phyloP scores from a whole-genome alignment of 2,888 invertebrate genomes.

The Eucera pruinosa region DNA sequence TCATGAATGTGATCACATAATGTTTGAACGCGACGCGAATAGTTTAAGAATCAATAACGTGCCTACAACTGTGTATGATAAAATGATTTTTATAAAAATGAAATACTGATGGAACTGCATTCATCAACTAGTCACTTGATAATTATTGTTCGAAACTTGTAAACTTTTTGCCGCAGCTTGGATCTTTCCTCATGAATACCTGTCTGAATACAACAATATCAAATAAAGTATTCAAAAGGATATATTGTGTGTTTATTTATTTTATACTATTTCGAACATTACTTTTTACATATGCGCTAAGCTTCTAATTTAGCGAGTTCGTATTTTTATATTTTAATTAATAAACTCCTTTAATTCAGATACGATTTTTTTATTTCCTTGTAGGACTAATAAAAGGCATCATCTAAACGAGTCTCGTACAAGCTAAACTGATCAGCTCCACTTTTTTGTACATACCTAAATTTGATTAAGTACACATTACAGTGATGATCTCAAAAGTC shows the following conservation, averaged over 20 bases:
- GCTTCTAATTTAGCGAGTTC: too few species aligned
- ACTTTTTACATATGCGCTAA: background rate
- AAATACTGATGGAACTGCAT: constrained; percentile 77
- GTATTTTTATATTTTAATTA: too few species aligned
- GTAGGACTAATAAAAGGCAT: too few species aligned
- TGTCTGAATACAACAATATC: constrained; percentile 79
- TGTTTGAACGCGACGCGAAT: constrained; percentile 62
- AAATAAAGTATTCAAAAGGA: constrained; percentile 80
- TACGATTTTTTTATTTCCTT: too few species aligned
- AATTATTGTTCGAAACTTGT: constrained; percentile 75
- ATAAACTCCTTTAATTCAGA: too few species aligned
- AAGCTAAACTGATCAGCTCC: too few species aligned
- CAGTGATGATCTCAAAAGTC: too few species aligned
- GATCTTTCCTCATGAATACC: constrained; percentile 65
- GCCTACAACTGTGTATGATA: constrained; percentile 78
- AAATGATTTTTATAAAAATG: constrained; percentile 69
- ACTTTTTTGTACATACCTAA: too few species aligned
- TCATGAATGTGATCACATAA: constrained; percentile 65
- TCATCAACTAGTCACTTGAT: constrained; percentile 83
- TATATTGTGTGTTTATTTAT: constrained; percentile 3
- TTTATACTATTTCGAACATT: background rate
- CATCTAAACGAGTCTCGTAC: too few species aligned
- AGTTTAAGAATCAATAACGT: constrained; percentile 74
- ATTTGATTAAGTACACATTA: too few species aligned
- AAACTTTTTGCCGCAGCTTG: constrained; percentile 77